Evolutionary conservation across 1,140 invertebrate species (phyloP).

Genomic region (Zeugodacus cucurbitae): DNA sequence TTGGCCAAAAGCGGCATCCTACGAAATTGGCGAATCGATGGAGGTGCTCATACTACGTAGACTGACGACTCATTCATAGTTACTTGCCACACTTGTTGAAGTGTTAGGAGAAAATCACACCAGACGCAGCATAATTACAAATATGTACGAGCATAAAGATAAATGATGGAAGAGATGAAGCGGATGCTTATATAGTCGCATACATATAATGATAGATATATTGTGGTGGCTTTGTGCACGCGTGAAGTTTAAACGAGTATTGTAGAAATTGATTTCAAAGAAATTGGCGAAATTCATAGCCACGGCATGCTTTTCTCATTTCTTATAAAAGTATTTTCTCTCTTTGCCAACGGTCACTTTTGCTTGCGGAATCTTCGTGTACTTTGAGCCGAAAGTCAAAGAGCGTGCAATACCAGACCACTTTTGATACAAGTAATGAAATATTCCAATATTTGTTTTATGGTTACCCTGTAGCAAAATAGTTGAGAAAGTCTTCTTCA

Average conservation of each 20-base stretch:
- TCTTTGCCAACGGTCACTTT: background rate
- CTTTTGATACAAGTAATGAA: background rate
- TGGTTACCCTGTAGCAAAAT: too few relatives aligned
- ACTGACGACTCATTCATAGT: background rate
- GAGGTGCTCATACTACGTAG: background rate
- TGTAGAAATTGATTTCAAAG: background rate
- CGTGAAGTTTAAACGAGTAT: too few relatives aligned
- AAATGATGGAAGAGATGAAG: too few relatives aligned
- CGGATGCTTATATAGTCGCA: too few relatives aligned
- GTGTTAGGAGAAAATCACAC: background rate
- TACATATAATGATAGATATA: too few relatives aligned
- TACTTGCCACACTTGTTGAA: background rate
- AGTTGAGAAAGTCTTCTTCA: too few relatives aligned
- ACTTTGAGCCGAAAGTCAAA: background rate
- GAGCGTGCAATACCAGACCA: background rate
- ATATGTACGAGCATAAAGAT: too few relatives aligned
- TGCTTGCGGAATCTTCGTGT: background rate
- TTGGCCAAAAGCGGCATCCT: background rate
- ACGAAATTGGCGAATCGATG: background rate
- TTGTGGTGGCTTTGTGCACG: background rate
- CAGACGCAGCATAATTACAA: too few relatives aligned
- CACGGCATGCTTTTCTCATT: background rate
- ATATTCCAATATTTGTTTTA: too few relatives aligned
- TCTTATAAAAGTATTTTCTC: background rate
- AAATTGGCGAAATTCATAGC: background rate